A percentile compares a stretch with the other conserved stretches of the same genome.
These are phyloP conservation scores for Daptonema setosum DNA, from an alignment of 2,888 invertebrate genomes.

Conservation along the genomic window DNA sequence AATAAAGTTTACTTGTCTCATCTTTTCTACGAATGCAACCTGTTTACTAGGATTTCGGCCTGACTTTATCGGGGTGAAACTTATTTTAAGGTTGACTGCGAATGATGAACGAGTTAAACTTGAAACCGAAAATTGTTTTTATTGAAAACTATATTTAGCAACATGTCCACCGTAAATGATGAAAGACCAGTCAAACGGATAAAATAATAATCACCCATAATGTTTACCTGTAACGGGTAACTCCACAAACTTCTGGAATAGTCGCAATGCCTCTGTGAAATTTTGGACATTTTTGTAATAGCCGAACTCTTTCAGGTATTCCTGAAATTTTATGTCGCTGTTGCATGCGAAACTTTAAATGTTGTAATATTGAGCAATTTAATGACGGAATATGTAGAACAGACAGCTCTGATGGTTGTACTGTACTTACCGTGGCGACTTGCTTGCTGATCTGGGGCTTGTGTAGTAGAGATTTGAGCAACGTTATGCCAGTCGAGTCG, in stretches of 20 bases:
- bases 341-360: too few species aligned
- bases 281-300: neutral
- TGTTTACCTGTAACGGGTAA: conserved; percentile 5
- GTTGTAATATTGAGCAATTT: too few species aligned
- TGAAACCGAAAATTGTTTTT: neutral
- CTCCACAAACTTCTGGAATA: conserved; percentile 5
- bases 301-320: neutral
- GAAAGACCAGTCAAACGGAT: neutral
- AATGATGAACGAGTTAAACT: neutral
- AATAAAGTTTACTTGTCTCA: neutral
- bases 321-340: neutral
- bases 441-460: too few species aligned
- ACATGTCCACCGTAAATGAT: neutral
- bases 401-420: too few species aligned
- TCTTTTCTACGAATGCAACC: conserved; percentile 10
- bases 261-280: neutral
- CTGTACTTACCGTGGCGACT: too few species aligned
- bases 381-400: too few species aligned
- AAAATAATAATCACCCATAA: neutral
- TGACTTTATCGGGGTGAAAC: neutral
- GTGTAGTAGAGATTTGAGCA: too few species aligned
- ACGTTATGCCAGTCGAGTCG: too few species aligned
- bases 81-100: neutral
- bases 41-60: neutral
- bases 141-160: neutral